These are phyloP conservation scores for Synergus japonicus DNA, from an alignment of 2,888 invertebrate genomes.

Conservation along the genomic window DNA sequence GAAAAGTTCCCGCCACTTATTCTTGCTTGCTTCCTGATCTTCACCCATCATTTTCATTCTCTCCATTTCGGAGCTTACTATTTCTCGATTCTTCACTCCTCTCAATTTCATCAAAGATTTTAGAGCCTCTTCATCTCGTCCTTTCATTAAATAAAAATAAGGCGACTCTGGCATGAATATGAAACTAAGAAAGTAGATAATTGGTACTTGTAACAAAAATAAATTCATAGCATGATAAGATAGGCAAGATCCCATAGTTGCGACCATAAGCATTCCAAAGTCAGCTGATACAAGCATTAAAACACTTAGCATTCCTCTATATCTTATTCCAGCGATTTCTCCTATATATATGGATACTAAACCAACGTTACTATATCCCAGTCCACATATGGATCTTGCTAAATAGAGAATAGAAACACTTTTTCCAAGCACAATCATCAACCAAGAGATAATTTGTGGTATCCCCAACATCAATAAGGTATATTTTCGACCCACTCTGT, in stretches of 20 bases:
- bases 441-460: conserved; percentile 68
- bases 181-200: conserved; percentile 80
- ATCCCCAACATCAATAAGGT: conserved; percentile 65
- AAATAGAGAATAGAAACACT: conserved; percentile 68
- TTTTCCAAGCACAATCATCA: conserved; percentile 64
- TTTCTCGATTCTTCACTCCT: conserved; percentile 73
- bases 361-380: conserved; percentile 77
- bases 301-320: conserved; percentile 80
- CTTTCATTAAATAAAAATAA: conserved; percentile 80
- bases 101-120: conserved; percentile 80
- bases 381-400: conserved; percentile 77
- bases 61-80: conserved; percentile 80
- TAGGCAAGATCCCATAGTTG: conserved; percentile 66
- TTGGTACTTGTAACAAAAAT: conserved; percentile 79
- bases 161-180: conserved; percentile 84
- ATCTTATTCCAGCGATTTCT: conserved; percentile 80
- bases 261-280: conserved; percentile 62
- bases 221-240: conserved; percentile 79
- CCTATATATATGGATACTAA: conserved; percentile 81
- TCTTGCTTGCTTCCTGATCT: conserved; percentile 76
- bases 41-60: conserved; percentile 79
- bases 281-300: conserved; percentile 78
- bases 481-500: conserved; percentile 68
- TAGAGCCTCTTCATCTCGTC: conserved; percentile 79
- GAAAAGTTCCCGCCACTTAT: conserved; percentile 77